Conservation (phyloP, 2,113 vertebrate species). For the Phaetusa simplex region DNA sequence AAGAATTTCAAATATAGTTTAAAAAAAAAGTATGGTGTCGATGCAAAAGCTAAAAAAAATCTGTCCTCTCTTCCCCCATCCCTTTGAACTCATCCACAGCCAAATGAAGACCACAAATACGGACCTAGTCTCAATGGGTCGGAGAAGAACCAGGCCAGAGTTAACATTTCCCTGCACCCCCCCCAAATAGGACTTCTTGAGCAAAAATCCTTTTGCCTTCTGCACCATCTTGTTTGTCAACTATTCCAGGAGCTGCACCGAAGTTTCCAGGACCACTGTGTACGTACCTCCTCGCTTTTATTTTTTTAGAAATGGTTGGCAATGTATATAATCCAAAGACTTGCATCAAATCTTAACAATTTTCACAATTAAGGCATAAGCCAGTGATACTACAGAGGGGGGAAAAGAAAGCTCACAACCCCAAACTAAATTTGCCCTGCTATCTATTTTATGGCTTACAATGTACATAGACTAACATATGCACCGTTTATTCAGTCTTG, state of each 20-base stretch:
- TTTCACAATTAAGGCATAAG: neutral
- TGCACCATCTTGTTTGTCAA: neutral
- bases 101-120: neutral
- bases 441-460: conserved; percentile 7
- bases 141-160: neutral
- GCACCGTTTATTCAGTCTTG: neutral
- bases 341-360: neutral
- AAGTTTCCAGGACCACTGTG: neutral
- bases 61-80: neutral
- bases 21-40: neutral
- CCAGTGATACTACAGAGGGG: neutral
- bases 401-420: neutral
- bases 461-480: neutral
- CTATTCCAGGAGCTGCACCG: neutral
- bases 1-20: neutral
- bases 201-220: neutral
- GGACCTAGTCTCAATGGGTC: neutral
- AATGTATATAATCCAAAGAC: neutral
- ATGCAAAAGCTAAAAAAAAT: neutral
- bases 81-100: neutral
- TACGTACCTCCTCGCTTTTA: neutral
- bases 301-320: neutral
- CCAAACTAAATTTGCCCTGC: neutral
- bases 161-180: neutral
- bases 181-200: neutral